Evolutionary conservation across 1,140 invertebrate species (phyloP), one percentile per base, ranked within the genome.

Genomic region (Ceratosolen fusciceps): DNA sequence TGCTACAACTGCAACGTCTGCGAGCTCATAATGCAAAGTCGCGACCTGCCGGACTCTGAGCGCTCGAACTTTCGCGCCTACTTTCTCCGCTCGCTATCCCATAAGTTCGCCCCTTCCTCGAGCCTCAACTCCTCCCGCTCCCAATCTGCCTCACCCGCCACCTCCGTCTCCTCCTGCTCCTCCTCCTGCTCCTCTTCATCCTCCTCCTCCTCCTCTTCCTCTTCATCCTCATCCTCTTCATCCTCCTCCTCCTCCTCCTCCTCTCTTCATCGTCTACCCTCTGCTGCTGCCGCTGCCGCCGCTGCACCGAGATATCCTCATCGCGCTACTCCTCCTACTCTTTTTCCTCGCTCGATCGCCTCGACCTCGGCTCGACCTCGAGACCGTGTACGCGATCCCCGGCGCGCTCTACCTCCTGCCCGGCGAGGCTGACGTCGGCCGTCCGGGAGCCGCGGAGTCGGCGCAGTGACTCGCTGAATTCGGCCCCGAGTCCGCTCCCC

Each of bases 1-100:
- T 89, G 88, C 81, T 89, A 90, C 82, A 89, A 90, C 72, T 90
- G 88, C 82, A 89, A 88, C 75, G 86, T 90, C 0, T 87, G 86
- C 12, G 84, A 88, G 81, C 82, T 89, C 80, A 90, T 90, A 5
- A 47, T 85, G 19, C 85, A 84, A 43, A 88, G 87, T 72, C 82
- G 80, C 14, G 84, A 88, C 54, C 77, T 90, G 9, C 86, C 87
- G 14, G 83, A 85, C n/a, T 80, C 85, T 9, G 88, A 90, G 77
- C 84, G 85, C 21, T 85, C 81, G 9, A 87, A 90, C 26, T 88
- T 89, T 21, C 82, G 83, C 16, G 83, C 83, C 0, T 89, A 90
- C 74, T 88, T 89, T 62, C 82, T 82, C 3, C 84, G 85, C n/a
- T 88, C 87, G 14, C 83, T 88, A 10, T 88, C 87, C 0, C 86